Percentiles rank a stretch among this genome's conserved stretches.
Evolutionary conservation across 2,113 vertebrate genomes (phyloP).

Genomic region (Colossoma macropomum): DNA sequence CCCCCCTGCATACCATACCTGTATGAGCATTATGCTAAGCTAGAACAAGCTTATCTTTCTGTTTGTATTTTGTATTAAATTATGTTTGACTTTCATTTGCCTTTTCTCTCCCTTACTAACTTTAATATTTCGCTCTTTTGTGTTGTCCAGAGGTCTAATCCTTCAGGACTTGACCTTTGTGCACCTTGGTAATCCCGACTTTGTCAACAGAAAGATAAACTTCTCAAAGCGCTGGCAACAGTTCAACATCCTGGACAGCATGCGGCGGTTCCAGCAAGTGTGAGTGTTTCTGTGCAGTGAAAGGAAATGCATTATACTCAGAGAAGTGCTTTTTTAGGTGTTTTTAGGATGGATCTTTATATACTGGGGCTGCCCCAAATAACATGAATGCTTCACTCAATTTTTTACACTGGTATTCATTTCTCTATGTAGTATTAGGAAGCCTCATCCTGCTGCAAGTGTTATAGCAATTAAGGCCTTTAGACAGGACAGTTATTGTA

Average conservation of each 20-base stretch:
- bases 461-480: too few relatives aligned
- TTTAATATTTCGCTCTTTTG: conserved; percentile 1
- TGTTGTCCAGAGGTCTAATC: conserved; percentile 82
- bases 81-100: not conserved
- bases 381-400: too few relatives aligned
- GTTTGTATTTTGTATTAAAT: not conserved
- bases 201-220: conserved; percentile 88
- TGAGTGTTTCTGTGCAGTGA: conserved; percentile 71
- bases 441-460: too few relatives aligned
- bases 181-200: conserved; percentile 94
- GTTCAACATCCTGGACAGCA: conserved; percentile 94
- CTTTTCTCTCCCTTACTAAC: conserved; percentile 10
- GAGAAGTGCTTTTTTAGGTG: not conserved
- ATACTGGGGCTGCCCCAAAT: too few relatives aligned
- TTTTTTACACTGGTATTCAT: too few relatives aligned
- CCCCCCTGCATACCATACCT: conserved; percentile 86
- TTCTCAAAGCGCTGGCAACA: conserved; percentile 97
- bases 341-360: not conserved
- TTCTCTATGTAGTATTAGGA: too few relatives aligned
- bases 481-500: too few relatives aligned
- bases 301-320: not conserved
- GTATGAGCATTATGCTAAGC: conserved; percentile 61
- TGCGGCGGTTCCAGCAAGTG: conserved; percentile 93
- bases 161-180: conserved; percentile 96
- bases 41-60: not conserved